Conservation (phyloP, 2,888 invertebrate species). For the Hartigia nigra region DNA sequence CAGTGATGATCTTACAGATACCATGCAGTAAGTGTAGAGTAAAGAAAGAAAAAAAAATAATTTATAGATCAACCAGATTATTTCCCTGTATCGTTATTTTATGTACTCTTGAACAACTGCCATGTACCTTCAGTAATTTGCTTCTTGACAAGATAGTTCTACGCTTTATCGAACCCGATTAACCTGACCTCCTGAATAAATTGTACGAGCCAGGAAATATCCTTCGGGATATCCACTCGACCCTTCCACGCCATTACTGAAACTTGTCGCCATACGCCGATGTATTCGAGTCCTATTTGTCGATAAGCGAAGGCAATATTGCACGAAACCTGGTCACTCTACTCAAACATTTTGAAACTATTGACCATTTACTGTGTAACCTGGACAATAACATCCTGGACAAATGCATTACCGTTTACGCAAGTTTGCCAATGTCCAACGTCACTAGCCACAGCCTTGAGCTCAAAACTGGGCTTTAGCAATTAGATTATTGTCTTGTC, state of each 20-base stretch:
- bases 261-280: background rate
- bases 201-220: background rate
- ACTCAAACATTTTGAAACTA: background rate
- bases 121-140: background rate
- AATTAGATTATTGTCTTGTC: slow-evolving; percentile 24
- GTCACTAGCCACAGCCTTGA: background rate
- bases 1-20: slow-evolving; percentile 67
- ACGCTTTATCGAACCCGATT: background rate
- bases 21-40: slow-evolving; percentile 70
- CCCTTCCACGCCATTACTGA: background rate
- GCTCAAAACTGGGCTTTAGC: slow-evolving; percentile 18
- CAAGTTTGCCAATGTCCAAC: background rate
- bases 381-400: background rate
- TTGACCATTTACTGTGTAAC: background rate
- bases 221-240: background rate
- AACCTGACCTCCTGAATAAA: background rate
- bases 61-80: background rate
- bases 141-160: background rate
- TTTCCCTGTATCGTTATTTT: background rate
- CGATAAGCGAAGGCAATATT: background rate
- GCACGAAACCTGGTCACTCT: background rate
- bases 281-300: background rate
- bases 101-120: background rate
- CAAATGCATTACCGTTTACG: background rate
- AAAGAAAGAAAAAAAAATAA: background rate